Evolutionary conservation across 1,140 invertebrate species (phyloP).

Genomic region (Bombus sylvicola): DNA sequence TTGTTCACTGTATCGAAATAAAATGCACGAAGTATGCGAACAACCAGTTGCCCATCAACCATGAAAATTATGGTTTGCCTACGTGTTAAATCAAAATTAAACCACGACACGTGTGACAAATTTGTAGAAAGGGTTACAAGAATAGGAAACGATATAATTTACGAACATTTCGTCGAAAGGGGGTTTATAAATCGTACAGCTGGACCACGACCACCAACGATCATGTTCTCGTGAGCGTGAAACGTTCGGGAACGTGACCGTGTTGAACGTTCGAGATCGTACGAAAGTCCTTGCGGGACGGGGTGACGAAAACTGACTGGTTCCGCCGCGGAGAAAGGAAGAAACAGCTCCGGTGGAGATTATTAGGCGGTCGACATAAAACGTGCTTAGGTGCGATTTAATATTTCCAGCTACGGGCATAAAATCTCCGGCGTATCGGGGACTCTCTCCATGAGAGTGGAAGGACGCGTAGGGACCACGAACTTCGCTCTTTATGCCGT

Average conservation of each 20-base stretch:
- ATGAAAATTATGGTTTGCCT: no score
- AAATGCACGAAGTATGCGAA: no score
- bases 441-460: slow-evolving; percentile 18
- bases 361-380: slow-evolving; percentile 78
- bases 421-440: slow-evolving; percentile 70
- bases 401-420: slow-evolving; percentile 79
- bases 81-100: background rate
- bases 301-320: slow-evolving; percentile 44
- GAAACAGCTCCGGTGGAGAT: slow-evolving; percentile 65
- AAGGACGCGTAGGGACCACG: slow-evolving; percentile 52
- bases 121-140: slow-evolving; percentile 19
- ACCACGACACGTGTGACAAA: slow-evolving; percentile 4
- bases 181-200: slow-evolving; percentile 14
- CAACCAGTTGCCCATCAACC: no score
- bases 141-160: slow-evolving; percentile 16
- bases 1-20: no score
- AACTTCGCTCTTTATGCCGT: slow-evolving; percentile 56
- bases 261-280: slow-evolving; percentile 1
- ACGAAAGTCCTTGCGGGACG: background rate
- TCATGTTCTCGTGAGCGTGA: background rate
- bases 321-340: slow-evolving; percentile 36
- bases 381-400: slow-evolving; percentile 79
- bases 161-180: background rate
- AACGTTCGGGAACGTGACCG: background rate
- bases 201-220: slow-evolving; percentile 40